These are phyloP conservation scores for Heteractis magnifica DNA, from an alignment of 92 coral and sea anemone species.

Conservation along the genomic window DNA sequence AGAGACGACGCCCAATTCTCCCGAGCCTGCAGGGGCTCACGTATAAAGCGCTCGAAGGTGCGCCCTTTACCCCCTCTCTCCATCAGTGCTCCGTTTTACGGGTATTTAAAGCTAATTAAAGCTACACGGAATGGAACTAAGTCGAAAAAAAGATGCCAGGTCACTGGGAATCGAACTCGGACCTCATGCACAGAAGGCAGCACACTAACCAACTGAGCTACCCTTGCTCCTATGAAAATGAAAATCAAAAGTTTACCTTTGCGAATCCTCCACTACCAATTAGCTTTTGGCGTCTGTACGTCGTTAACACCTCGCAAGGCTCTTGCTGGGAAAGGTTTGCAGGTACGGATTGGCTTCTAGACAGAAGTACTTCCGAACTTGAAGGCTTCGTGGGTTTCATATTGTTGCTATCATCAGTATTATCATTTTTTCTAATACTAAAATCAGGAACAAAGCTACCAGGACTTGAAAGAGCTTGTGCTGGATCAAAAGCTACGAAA, in stretches of 20 bases:
- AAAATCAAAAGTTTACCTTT: constrained; percentile 1
- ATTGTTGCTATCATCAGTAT: background rate
- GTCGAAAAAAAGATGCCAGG: too few species aligned
- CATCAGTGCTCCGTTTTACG: too few species aligned
- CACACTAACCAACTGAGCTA: background rate
- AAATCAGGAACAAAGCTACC: constrained; percentile 5
- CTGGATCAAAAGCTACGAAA: constrained; percentile 1
- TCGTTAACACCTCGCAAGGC: background rate
- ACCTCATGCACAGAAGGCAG: background rate
- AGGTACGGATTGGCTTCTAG: background rate
- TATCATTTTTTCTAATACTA: background rate
- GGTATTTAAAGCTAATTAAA: too few species aligned
- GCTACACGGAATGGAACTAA: too few species aligned
- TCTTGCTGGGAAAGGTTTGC: background rate
- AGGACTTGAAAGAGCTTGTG: background rate
- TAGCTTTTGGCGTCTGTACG: constrained; percentile 1
- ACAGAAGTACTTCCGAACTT: background rate
- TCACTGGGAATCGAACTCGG: too few species aligned
- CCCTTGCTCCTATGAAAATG: background rate
- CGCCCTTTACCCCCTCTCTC: too few species aligned
- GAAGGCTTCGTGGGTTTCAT: background rate
- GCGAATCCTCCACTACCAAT: constrained; percentile 34
- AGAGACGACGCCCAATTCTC: background rate
- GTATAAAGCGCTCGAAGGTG: too few species aligned
- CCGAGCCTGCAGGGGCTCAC: too few species aligned